Evolutionary conservation across 2,888 invertebrate genomes (phyloP).

Genomic region (Exocentrus adspersus): DNA sequence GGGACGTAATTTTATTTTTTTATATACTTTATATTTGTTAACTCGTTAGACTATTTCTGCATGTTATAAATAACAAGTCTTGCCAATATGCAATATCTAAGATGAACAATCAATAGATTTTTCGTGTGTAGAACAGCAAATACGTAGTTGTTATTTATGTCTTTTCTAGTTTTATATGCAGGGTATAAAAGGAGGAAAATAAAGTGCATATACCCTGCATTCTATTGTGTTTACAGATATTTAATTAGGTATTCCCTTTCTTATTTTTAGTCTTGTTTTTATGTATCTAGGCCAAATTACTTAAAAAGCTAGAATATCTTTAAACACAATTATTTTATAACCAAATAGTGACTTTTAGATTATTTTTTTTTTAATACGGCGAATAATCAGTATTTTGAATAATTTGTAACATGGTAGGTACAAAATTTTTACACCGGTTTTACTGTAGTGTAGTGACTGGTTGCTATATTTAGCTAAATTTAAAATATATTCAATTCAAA

Average conservation of each 20-base stretch:
- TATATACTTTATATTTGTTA: not conserved
- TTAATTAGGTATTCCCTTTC: slow-evolving; percentile 4
- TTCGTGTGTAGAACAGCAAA: slow-evolving; percentile 50
- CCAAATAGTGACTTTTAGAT: slow-evolving; percentile 21
- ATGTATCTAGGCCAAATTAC: slow-evolving; percentile 24
- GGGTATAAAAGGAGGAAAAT: not conserved
- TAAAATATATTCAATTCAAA: too few species aligned
- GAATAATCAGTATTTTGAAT: slow-evolving; percentile 27
- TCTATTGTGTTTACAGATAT: slow-evolving; percentile 25
- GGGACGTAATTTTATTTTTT: too few species aligned
- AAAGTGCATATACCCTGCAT: not conserved
- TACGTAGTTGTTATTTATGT: slow-evolving; percentile 44
- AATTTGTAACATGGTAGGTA: slow-evolving; percentile 13
- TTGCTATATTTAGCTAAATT: too few species aligned
- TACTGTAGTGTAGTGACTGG: too few species aligned
- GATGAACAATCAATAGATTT: slow-evolving; percentile 51
- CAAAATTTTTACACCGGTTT: slow-evolving; percentile 10
- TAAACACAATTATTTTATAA: slow-evolving; percentile 23
- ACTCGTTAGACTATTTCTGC: too few species aligned
- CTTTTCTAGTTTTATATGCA: slow-evolving; percentile 12
- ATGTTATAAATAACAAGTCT: slow-evolving; percentile 7
- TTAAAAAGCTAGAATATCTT: slow-evolving; percentile 21
- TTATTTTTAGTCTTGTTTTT: slow-evolving; percentile 11
- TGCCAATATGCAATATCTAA: slow-evolving; percentile 30
- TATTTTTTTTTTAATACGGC: slow-evolving; percentile 21